Evolutionary conservation across 1,140 invertebrate species (phyloP), one percentile per base, ranked within the genome.

Genomic region (Drosophila virilis): DNA sequence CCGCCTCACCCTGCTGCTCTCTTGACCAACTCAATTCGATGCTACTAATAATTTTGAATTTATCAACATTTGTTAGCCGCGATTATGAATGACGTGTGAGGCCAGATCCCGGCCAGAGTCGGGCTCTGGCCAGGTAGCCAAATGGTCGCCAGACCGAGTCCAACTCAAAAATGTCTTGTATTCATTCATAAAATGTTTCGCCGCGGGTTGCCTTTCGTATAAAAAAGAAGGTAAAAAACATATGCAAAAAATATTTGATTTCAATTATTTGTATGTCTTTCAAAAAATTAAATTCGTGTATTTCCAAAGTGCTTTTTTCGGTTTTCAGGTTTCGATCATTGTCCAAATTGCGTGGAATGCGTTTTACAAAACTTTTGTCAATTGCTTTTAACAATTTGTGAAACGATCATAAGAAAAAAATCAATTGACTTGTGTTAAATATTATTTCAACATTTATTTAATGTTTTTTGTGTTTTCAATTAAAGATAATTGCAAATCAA

Each of bases 11-110:
- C 17, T 9, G 12, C 15, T n/a, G 40, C 15, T 32, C 58, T 15
- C 43, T 60, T 61, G 60, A 52, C 46, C 70, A 74, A 64, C 65
- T 80, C 68, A 82, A 79, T 78, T 78, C 75, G 68, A 69, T 15
- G 60, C 69, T 61, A 48, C 78, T 80, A 89, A 89, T 80, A 88
- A 80, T 89, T 80, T 81, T 68, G 57, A 73, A 89, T 89, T 89
- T 89, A 89, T 89, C 85, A 89, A 90, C 80, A 84, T 89, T 89
- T 89, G 80, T 89, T 89, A 90, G 84, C 74, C 66, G 64, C 74
- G 83, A 79, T 90, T 90, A 89, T 84, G 84, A 89, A 89, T 88
- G 80, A 89, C 80, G 83, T 83, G 72, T 80, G 81, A 71, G 80
- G 54, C 54, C 70, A 37, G 51, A 67, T 17, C 22, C 46, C 46